These are phyloP conservation scores for Diadophis punctatus DNA, from an alignment of 2,113 vertebrate genomes.

Conservation along the genomic window DNA sequence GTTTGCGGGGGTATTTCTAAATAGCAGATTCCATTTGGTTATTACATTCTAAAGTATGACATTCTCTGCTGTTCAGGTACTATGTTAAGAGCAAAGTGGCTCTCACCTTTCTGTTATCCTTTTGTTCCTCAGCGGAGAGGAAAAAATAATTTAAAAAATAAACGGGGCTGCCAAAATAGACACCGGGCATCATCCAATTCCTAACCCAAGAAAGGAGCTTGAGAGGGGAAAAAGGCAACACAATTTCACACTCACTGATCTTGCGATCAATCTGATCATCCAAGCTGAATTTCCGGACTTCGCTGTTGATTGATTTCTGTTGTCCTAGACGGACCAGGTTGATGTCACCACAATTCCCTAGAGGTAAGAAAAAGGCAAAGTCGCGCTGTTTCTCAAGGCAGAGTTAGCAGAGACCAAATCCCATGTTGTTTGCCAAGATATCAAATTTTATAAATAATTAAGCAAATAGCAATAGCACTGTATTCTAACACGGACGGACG, in stretches of 20 bases:
- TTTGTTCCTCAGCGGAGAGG: not conserved
- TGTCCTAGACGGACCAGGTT: slow-evolving; percentile 80
- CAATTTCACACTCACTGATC: slow-evolving; percentile 73
- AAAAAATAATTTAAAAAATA: not conserved
- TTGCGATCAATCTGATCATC: slow-evolving; percentile 75
- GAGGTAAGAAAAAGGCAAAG: slow-evolving; percentile 27
- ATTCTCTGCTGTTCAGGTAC: not conserved
- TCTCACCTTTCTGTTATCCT: not conserved
- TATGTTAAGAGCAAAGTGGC: no score
- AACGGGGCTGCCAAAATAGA: not conserved
- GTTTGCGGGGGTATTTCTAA: not conserved
- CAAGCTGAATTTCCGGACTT: slow-evolving; percentile 77
- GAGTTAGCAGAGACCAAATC: not conserved
- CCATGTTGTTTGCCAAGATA: not conserved
- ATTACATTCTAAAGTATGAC: not conserved
- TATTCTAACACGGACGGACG: no score
- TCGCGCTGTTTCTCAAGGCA: not conserved
- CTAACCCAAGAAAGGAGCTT: not conserved
- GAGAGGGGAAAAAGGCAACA: not conserved
- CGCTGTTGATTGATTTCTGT: slow-evolving; percentile 75
- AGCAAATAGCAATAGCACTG: not conserved
- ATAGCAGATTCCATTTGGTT: not conserved
- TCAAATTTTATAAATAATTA: not conserved
- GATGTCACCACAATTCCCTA: slow-evolving; percentile 87
- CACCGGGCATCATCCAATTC: not conserved